Percentiles rank a stretch among this genome's conserved stretches.
Evolutionary conservation across 2,113 vertebrate genomes (phyloP).

Genomic region (Tinamus guttatus): DNA sequence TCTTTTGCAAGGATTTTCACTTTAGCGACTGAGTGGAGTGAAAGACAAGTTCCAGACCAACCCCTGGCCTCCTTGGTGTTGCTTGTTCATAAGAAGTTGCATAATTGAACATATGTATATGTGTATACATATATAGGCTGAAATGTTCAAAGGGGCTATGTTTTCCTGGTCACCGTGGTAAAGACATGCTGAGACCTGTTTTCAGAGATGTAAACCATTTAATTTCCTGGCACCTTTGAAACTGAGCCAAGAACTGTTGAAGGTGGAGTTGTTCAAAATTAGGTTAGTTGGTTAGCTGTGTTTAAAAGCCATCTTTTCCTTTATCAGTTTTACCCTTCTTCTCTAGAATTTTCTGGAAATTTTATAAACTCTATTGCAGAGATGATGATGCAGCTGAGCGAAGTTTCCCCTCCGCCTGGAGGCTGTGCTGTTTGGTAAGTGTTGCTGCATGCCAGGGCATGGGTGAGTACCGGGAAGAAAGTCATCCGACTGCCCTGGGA

Average conservation of each 20-base stretch:
- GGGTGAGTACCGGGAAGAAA: background rate
- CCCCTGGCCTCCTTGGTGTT: background rate
- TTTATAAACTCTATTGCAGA: background rate
- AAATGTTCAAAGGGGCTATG: background rate
- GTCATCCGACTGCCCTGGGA: background rate
- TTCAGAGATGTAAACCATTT: background rate
- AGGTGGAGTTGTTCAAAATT: background rate
- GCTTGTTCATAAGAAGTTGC: background rate
- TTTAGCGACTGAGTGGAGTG: background rate
- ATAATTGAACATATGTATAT: background rate
- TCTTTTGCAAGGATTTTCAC: background rate
- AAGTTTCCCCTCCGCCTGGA: background rate
- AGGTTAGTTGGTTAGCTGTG: slow-evolving; percentile 3
- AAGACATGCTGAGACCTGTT: background rate
- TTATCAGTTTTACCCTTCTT: background rate
- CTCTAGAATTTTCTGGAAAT: slow-evolving; percentile 31
- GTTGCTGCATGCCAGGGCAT: background rate
- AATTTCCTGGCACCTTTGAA: slow-evolving; percentile 4
- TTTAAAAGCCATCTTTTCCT: slow-evolving; percentile 36
- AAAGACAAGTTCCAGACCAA: background rate
- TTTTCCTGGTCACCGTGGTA: background rate
- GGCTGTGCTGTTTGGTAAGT: background rate
- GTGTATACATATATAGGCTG: background rate
- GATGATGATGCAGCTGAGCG: fast-evolving
- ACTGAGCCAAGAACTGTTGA: background rate